Percentiles rank a stretch among this genome's conserved stretches.
Conservation (phyloP, 2,797 vertebrate species). For the Melanotaenia nigrans region DNA sequence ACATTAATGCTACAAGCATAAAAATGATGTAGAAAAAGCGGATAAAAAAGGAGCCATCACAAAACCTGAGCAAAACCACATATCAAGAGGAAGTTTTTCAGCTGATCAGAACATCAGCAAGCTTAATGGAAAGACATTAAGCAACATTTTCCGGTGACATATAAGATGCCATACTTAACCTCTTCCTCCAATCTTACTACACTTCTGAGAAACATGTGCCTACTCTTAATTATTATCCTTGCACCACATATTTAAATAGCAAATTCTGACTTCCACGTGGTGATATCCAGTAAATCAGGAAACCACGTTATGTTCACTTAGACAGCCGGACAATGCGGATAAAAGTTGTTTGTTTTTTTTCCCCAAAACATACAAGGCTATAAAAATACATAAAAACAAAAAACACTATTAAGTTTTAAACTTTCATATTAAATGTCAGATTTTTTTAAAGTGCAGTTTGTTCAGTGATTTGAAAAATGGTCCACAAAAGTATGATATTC, state of each 20-base stretch:
- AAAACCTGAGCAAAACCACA: neutral
- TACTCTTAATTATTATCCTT: neutral
- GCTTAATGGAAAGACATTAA: neutral
- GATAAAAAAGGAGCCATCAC: neutral
- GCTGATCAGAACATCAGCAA: neutral
- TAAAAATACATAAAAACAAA: neutral
- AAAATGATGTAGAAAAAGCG: constrained; percentile 7
- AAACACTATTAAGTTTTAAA: neutral
- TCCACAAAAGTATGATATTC: neutral
- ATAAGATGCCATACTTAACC: neutral
- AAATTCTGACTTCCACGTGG: constrained; percentile 6
- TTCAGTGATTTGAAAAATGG: neutral
- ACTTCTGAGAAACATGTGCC: neutral
- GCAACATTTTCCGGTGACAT: neutral
- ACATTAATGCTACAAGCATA: neutral
- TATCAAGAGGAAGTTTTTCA: neutral
- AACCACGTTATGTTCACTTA: neutral
- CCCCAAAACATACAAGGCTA: neutral
- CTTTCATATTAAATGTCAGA: neutral
- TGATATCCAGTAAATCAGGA: constrained; percentile 21
- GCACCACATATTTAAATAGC: constrained; percentile 1
- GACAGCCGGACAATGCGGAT: neutral
- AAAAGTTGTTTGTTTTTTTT: neutral
- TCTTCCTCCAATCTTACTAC: neutral
- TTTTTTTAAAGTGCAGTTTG: neutral